Conservation (phyloP, 2,113 vertebrate species). For the Pelecanoides urinatrix region DNA sequence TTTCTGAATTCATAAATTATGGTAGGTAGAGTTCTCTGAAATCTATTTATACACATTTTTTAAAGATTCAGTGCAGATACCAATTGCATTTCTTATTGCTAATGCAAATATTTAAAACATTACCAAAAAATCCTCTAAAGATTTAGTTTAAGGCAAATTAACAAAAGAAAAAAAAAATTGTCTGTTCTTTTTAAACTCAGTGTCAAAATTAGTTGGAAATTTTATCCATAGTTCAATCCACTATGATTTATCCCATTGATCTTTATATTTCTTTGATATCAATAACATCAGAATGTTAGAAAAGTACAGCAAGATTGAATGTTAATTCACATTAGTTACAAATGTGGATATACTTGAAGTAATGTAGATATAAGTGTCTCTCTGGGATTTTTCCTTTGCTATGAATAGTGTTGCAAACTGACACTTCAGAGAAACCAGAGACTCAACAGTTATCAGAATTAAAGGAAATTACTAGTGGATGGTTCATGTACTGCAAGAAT, state of each 20-base stretch:
- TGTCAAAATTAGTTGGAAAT: not conserved
- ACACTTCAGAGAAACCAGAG: constrained; percentile 1
- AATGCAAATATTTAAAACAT: not conserved
- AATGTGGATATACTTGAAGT: not conserved
- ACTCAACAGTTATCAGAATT: constrained; percentile 41
- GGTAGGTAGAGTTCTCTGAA: not conserved
- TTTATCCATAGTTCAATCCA: not conserved
- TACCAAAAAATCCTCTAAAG: not conserved
- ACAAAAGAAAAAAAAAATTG: not conserved
- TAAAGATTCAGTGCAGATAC: not conserved
- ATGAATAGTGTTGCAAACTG: not conserved
- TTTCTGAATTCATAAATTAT: not conserved
- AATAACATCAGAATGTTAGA: not conserved
- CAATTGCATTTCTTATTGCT: not conserved
- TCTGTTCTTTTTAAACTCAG: not conserved
- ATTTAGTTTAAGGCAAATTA: not conserved
- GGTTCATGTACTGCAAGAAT: constrained; percentile 1
- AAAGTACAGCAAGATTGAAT: not conserved
- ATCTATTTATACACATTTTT: not conserved
- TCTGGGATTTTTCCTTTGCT: not conserved
- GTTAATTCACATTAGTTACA: not conserved
- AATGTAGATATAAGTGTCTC: not conserved
- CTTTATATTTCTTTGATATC: not conserved
- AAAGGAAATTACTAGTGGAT: constrained; percentile 25
- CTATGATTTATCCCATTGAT: not conserved